These are phyloP conservation scores for honey bee (Apis mellifera) DNA, from an alignment of 1,140 invertebrate species.

Conservation along the genomic window Amel_HAv3.1 CM009933.2:10155501-10156000, in stretches of 20 bases:
- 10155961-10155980: slow-evolving; percentile 88
- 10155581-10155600: slow-evolving; percentile 82
- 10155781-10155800: slow-evolving; percentile 90
- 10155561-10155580: slow-evolving; percentile 76
- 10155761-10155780: slow-evolving; percentile 88
- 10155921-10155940: background rate
- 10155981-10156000: slow-evolving; percentile 86
- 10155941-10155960: slow-evolving; percentile 77
- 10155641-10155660: slow-evolving; percentile 82
- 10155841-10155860: slow-evolving; percentile 96
- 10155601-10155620: slow-evolving; percentile 86
- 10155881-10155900: slow-evolving; percentile 90
- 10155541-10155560: background rate
- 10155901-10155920: background rate
- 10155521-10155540: slow-evolving; percentile 10
- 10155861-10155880: slow-evolving; percentile 94
- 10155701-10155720: slow-evolving; percentile 96
- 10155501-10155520: background rate
- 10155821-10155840: slow-evolving; percentile 98
- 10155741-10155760: slow-evolving; percentile 92
- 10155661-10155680: slow-evolving; percentile 85
- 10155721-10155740: slow-evolving; percentile 95
- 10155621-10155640: slow-evolving; percentile 82
- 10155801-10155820: slow-evolving; percentile 94
- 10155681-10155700: slow-evolving; percentile 91